These are phyloP conservation scores for Apodemus agrarius DNA, from an alignment of 2,797 vertebrate genomes.

Conservation along the genomic window DNA sequence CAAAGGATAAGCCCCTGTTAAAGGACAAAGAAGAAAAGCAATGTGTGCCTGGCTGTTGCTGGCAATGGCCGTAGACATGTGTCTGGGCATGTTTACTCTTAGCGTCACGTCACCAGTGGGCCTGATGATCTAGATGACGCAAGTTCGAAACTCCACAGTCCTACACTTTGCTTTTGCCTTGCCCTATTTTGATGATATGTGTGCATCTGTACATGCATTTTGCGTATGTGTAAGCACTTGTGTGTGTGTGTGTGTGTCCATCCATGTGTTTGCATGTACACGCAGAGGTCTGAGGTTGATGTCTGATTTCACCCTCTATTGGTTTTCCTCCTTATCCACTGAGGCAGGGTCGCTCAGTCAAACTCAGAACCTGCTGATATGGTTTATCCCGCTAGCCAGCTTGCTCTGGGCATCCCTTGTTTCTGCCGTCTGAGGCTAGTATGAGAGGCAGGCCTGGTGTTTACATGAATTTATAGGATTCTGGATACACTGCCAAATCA, in stretches of 20 bases:
- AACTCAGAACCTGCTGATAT: not conserved
- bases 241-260: not conserved
- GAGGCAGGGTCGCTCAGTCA: not conserved
- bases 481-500: not conserved
- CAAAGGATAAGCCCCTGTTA: not conserved
- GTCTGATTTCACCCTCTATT: too few species aligned
- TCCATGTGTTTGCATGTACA: not conserved
- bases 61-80: not conserved
- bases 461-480: not conserved
- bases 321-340: not conserved
- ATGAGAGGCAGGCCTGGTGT: not conserved
- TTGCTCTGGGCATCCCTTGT: not conserved
- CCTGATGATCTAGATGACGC: not conserved
- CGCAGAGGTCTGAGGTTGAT: not conserved
- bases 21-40: not conserved
- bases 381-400: too few species aligned
- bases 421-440: not conserved
- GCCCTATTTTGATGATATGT: not conserved
- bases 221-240: not conserved
- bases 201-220: not conserved
- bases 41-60: accelerated
- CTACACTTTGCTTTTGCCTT: not conserved
- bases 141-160: not conserved
- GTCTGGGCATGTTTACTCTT: not conserved
- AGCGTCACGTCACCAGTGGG: too few species aligned